phyloP scores from a whole-genome alignment of 1,140 invertebrate genomes.

The Brachionus koreanus region DNA sequence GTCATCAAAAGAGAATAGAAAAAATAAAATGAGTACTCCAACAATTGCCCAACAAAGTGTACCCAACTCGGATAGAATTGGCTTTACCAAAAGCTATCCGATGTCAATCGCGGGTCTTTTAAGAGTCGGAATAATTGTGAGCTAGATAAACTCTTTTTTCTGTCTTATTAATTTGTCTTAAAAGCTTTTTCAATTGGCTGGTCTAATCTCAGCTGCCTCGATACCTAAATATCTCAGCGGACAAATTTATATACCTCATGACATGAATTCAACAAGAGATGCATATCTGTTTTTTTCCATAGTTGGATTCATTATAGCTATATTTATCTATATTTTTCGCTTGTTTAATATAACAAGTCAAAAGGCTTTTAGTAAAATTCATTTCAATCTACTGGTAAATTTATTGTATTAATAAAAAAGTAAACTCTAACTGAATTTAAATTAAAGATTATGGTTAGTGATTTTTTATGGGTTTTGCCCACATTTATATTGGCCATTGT shows the following conservation, averaged over 20 bases:
- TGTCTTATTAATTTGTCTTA: not conserved
- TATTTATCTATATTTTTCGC: not conserved
- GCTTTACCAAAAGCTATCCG: not conserved
- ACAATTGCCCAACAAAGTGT: not conserved
- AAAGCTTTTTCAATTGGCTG: constrained; percentile 26
- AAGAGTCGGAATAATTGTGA: constrained; percentile 6
- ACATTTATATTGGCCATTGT: constrained; percentile 34
- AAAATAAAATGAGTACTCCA: not conserved
- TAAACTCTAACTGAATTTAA: not conserved
- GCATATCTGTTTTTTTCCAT: constrained; percentile 40
- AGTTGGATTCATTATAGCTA: constrained; percentile 8
- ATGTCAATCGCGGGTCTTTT: not conserved
- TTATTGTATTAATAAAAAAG: not conserved
- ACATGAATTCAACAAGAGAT: constrained; percentile 26
- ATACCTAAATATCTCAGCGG: constrained; percentile 6
- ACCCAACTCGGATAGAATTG: not conserved
- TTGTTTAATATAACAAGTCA: not conserved
- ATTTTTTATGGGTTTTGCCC: constrained; percentile 17
- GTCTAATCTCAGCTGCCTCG: constrained; percentile 32
- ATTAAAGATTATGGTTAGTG: constrained; percentile 8
- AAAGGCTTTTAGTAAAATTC: constrained; percentile 10
- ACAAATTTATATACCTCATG: not conserved
- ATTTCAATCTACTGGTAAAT: constrained; percentile 10
- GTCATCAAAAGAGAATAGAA: not conserved
- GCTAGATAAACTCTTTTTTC: not conserved